Base-by-base conservation (phyloP, 2,113 vertebrate species). In the Peromyscus californicus region DNA sequence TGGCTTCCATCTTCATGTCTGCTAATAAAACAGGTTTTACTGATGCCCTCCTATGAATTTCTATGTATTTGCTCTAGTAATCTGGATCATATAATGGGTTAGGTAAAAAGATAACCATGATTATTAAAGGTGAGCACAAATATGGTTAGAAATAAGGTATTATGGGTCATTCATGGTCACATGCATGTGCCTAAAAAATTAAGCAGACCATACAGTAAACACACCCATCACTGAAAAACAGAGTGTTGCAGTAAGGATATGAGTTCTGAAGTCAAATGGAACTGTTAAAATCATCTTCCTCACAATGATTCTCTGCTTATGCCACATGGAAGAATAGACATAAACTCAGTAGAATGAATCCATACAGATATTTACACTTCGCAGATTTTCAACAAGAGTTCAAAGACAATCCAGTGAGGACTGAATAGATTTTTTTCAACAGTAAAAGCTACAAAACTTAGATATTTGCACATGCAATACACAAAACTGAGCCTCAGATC, bases 81-180 rank as follows among this genome's bases (percentile, higher is more conserved):
- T 80, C 7, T 72, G 33, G 15, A 90, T 90, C 33, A 67, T 90
- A 65, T 61, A 95, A 78, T 61, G 2, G 12, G 19, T 61, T 89
- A 94, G 45, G 22, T 75, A 97, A 70, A 67, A 84, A 78, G 19
- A 74, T 85, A 75, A 0, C 10, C 51, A 83, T 67, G 12, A 21
- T 85, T 82, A 95, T 90, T 84, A 92, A 21, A 90, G 80, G 79
- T 61, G 2, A 80, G n/a, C 42, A n/a, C 82, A 85, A 89, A 78
- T 67, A 29, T 39, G 22, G 22, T 88, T 74, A 31, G 31, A 91
- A 96, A 84, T 29, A 95, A 93, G 36, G 31, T 45, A 33, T 65
- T 39, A 65, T 92, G 21, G 7, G 4, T 92, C 9, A 80, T n/a
- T 36, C 17, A 31, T 65, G 42, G 39, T 91, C 85, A 88, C 79